phyloP scores from a whole-genome alignment of 1,140 invertebrate species.

The Drosophila kurseongensis region DNA sequence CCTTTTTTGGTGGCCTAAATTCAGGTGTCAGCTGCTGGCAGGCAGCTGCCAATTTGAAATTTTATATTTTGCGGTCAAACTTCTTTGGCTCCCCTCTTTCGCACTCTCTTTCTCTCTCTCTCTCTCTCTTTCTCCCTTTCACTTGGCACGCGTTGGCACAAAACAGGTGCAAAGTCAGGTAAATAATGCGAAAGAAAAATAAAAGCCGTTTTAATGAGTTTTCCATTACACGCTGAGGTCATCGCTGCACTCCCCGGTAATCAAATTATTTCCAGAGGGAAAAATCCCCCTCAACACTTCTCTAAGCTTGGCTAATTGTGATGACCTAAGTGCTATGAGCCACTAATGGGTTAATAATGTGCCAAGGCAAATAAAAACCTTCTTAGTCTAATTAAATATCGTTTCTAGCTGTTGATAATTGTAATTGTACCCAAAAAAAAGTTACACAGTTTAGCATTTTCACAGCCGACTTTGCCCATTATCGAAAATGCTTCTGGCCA shows the following conservation, averaged over 20 bases:
- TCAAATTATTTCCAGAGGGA: constrained; percentile 48
- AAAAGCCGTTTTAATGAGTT: constrained; percentile 45
- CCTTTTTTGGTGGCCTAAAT: constrained; percentile 46
- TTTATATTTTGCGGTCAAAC: constrained; percentile 59
- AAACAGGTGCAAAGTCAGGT: constrained; percentile 56
- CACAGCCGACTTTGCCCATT: constrained; percentile 32
- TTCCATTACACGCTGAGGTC: constrained; percentile 53
- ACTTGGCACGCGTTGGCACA: constrained; percentile 56
- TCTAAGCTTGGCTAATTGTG: constrained; percentile 30
- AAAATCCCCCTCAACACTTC: background rate
- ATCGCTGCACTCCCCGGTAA: constrained; percentile 49
- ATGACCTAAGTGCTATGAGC: constrained; percentile 45
- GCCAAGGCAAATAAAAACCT: constrained; percentile 46
- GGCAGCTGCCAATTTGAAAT: constrained; percentile 73
- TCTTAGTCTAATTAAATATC: constrained; percentile 63
- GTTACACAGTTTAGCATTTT: constrained; percentile 15
- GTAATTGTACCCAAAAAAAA: constrained; percentile 24
- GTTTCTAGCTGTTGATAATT: constrained; percentile 52
- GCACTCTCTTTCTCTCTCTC: constrained; percentile 6
- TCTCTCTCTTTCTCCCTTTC: constrained; percentile 22
- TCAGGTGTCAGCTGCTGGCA: constrained; percentile 43
- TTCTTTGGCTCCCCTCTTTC: constrained; percentile 2
- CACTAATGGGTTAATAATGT: constrained; percentile 63
- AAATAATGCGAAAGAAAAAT: constrained; percentile 22
- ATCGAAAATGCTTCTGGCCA: constrained; percentile 54